Evolutionary conservation across 2,113 vertebrate species (phyloP).

Genomic region (Xiphophorus hellerii): DNA sequence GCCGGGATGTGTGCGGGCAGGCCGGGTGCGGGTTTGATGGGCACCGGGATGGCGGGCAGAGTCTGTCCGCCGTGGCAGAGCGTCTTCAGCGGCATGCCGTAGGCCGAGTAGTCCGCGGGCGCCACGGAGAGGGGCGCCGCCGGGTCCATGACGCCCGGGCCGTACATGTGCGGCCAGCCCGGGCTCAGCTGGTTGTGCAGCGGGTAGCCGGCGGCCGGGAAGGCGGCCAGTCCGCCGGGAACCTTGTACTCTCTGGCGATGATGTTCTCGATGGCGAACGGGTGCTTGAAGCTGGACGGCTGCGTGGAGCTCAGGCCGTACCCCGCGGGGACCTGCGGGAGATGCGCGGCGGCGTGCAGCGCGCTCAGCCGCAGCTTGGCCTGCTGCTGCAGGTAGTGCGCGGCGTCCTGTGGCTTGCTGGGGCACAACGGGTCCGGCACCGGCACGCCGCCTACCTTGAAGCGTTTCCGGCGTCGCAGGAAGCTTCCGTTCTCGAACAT

Average conservation of each 20-base stretch:
- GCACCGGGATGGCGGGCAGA: constrained; percentile 93
- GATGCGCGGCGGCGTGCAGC: constrained; percentile 85
- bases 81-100: constrained; percentile 88
- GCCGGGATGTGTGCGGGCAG: constrained; percentile 84
- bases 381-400: constrained; percentile 91
- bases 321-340: constrained; percentile 83
- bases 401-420: constrained; percentile 84
- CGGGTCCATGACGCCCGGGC: constrained; percentile 87
- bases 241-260: constrained; percentile 95
- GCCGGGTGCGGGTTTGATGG: constrained; percentile 88
- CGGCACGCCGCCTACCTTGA: constrained; percentile 86
- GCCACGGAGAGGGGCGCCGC: constrained; percentile 84
- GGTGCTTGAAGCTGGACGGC: constrained; percentile 92
- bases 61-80: constrained; percentile 88
- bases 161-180: constrained; percentile 90
- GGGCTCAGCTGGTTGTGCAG: constrained; percentile 87
- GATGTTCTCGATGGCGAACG: constrained; percentile 96
- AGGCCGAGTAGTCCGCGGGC: constrained; percentile 85
- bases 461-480: constrained; percentile 91
- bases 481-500: constrained; percentile 99
- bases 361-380: constrained; percentile 92
- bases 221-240: constrained; percentile 88
- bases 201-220: constrained; percentile 85
- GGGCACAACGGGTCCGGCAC: constrained; percentile 84
- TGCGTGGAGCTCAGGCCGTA: constrained; percentile 83